Evolutionary conservation across 2,888 invertebrate genomes (phyloP), one percentile per base, ranked within the genome.

Genomic region (Agrochola lota): DNA sequence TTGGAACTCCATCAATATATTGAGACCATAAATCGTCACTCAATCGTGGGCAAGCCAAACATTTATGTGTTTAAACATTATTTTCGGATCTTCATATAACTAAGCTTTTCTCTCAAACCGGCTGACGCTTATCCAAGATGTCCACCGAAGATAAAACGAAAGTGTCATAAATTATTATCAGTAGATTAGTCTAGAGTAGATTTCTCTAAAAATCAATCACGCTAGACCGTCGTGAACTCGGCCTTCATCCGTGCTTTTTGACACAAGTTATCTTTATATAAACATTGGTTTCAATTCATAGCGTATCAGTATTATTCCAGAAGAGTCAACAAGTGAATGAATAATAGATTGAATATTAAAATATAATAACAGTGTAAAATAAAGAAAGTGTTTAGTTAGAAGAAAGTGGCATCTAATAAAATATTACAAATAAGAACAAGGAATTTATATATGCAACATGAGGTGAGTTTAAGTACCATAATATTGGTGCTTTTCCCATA

Each of bases 191-290:
- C 49, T 49, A 49, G 49, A 52, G 7, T 26, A 46, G 11, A 63
- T 30, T 57, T 63, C 17, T 23, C n/a, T 72, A 49, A 17, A 57
- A 43, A 66, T 57, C 15, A 26, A 59, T 46, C 84, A 80, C 71
- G 68, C 15, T 63, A 52, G 71, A 35, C 23, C 59, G n/a, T 40
- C 73, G 81, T 81, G 69, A 85, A 80, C 81, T 72, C 49, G 55
- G 68, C 68, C 30, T 43, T 46, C 30, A 23, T 17, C 26, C 35
- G 15, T 17, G 9, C 8, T 40, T 55, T 57, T 57, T 20, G n/a
- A 20, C 30, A 55, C 23, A 59, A 64, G 63, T 55, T 60, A 71
- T 81, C 62, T 59, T 11, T 59, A 73, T 73, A 81, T 66, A 82
- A 66, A 77, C 35, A 43, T 55, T 26, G 15, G 26, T 55, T 57